These are phyloP conservation scores for Astropecten irregularis DNA, from an alignment of 53 echinoderm and acorn worm genomes.

Conservation along the genomic window DNA sequence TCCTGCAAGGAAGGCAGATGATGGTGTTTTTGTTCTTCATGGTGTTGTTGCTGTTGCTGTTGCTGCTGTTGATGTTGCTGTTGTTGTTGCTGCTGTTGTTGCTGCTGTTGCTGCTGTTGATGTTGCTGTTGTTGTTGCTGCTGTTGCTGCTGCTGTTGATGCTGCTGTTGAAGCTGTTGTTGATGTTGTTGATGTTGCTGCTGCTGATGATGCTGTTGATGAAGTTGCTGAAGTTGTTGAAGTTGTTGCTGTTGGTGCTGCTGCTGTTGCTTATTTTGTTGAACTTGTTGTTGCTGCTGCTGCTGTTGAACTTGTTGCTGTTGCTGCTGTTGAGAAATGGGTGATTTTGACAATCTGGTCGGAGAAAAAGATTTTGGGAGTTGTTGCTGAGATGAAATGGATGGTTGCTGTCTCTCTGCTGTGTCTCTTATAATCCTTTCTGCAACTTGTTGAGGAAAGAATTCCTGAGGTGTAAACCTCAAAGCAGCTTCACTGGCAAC, in stretches of 20 bases:
- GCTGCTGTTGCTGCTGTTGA: not conserved
- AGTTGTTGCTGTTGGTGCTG: not conserved
- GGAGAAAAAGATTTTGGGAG: slow-evolving; percentile 5
- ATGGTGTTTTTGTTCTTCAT: too few relatives aligned
- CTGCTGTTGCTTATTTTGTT: too few relatives aligned
- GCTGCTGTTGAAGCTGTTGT: not conserved
- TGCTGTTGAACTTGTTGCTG: not conserved
- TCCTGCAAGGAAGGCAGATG: slow-evolving; percentile 3
- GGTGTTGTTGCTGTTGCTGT: too few relatives aligned
- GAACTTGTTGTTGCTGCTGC: not conserved
- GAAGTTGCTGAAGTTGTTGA: too few relatives aligned
- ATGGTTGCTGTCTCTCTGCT: not conserved
- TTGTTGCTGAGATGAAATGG: not conserved
- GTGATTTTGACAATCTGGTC: not conserved
- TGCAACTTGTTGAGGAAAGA: not conserved
- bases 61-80: not conserved
- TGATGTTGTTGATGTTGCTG: too few relatives aligned
- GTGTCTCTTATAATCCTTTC: not conserved
- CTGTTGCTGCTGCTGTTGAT: not conserved
- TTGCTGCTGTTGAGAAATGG: not conserved
- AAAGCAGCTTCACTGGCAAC: not conserved
- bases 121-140: too few relatives aligned
- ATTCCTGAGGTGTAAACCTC: too few relatives aligned
- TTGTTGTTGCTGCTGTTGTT: too few relatives aligned
- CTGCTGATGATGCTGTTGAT: too few relatives aligned